These are phyloP conservation scores for Eupithecia subumbrata DNA, from an alignment of 2,888 invertebrate genomes.

Conservation along the genomic window DNA sequence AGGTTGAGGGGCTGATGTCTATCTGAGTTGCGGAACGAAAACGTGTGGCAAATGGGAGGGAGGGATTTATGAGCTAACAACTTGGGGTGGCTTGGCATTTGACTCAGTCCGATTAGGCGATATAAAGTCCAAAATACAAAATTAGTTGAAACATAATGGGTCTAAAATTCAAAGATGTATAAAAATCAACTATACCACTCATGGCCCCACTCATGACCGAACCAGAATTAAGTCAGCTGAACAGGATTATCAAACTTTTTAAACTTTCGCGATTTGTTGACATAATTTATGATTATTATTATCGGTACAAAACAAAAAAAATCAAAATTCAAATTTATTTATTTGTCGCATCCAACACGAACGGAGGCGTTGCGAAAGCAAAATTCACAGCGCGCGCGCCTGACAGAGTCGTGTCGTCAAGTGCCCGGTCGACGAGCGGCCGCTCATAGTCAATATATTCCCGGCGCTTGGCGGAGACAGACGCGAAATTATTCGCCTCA, in stretches of 20 bases:
- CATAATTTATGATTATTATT: no score
- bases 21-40: constrained; percentile 10
- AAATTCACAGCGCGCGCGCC: no score
- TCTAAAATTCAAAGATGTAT: background rate
- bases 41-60: constrained; percentile 5
- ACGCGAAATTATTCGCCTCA: no score
- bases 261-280: no score
- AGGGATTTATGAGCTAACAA: background rate
- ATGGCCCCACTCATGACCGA: background rate
- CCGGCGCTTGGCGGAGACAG: no score
- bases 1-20: constrained; percentile 10
- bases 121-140: background rate
- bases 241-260: background rate
- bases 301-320: no score
- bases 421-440: no score
- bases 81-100: background rate
- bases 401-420: no score
- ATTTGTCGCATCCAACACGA: no score
- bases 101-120: background rate
- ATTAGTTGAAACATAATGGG: background rate
- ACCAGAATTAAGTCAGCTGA: background rate
- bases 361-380: no score
- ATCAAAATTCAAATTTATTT: no score
- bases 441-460: no score
- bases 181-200: background rate